Base-by-base conservation (phyloP, 2,113 vertebrate species). In the Philantomba maxwellii region DNA sequence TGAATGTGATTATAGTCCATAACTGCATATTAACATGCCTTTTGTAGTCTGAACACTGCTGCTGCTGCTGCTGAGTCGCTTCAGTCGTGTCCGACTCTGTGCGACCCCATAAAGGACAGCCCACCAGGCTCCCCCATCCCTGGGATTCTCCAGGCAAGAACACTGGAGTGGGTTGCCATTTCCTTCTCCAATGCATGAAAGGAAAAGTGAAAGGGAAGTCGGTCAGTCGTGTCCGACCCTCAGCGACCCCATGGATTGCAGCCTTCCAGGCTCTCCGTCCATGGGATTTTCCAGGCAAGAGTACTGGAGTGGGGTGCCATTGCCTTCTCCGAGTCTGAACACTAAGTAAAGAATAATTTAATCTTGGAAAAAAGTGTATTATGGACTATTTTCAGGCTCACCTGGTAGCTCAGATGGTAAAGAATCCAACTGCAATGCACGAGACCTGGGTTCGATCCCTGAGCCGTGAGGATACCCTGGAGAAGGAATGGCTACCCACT, bases 331-430 rank as follows among this genome's bases (percentile, higher is more conserved):
- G 11, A 83, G 66, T 70, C 66, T 70, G n/a, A 88, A 82, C 28
- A 62, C 15, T 73, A 92, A 81, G 21, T 75, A 62, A 57, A 75
- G 26, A 88, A 89, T 49, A 87, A 81, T 39, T 82, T 25, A 70
- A 82, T 39, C 17, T 62, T 64, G 12, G 25, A 58, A 25, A 25
- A 39, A 60, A 55, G 23, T 75, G 39, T 23, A 45, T 70, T 84
- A 33, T 47, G 21, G 47, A 57, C 17, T 88, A 86, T 81, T 92
- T 92, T 89, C 60, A 96, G 66, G 66, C 21, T 39, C 25, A 11
- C 36, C 5, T 73, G 36, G 36, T 73, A 36, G 66, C 66, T 73
- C 36, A 73, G n/a, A 39, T 36, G 36, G n/a, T 12, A 23, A 73
- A 19, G 19, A 39, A 73, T 73, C n/a, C 36, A 39, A 21, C 10